These are phyloP conservation scores for Tethya wilhelma DNA, from an alignment of 37 sponge, comb jelly and placozoan species.

Conservation along the genomic window DNA sequence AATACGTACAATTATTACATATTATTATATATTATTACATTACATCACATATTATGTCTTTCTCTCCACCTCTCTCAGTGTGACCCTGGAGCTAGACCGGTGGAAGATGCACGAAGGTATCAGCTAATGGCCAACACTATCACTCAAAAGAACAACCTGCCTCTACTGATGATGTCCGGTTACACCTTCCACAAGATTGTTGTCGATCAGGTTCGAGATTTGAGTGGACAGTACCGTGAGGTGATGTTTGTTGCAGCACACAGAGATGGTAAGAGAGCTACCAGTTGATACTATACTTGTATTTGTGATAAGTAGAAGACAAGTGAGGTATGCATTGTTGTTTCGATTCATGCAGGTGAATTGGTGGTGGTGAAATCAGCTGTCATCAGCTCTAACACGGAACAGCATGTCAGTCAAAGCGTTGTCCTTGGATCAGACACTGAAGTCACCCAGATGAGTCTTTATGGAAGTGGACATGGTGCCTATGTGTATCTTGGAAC, in stretches of 20 bases:
- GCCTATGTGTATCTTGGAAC: conserved; percentile 49
- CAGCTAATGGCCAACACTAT: conserved; percentile 41
- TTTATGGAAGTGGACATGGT: not conserved
- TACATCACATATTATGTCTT: no score
- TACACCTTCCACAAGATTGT: conserved; percentile 57
- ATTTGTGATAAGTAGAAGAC: no score
- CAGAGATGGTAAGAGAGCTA: conserved; percentile 32
- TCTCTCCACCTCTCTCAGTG: conserved; percentile 32
- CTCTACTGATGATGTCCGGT: conserved; percentile 7
- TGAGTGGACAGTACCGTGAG: conserved; percentile 34
- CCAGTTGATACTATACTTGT: no score
- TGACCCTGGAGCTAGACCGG: conserved; percentile 10
- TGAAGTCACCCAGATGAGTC: conserved; percentile 8
- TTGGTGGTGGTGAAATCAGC: not conserved
- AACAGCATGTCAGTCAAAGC: conserved; percentile 1
- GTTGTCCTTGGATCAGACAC: not conserved
- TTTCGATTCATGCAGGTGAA: not conserved
- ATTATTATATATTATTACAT: no score
- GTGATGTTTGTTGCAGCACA: conserved; percentile 62
- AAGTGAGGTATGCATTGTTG: no score
- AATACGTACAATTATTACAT: no score
- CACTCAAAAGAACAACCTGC: conserved; percentile 7
- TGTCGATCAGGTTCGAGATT: conserved; percentile 41
- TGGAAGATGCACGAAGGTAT: conserved; percentile 14
- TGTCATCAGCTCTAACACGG: not conserved